These are phyloP conservation scores for Sipha flava DNA, from an alignment of 1,140 invertebrate genomes.

Conservation along the genomic window DNA sequence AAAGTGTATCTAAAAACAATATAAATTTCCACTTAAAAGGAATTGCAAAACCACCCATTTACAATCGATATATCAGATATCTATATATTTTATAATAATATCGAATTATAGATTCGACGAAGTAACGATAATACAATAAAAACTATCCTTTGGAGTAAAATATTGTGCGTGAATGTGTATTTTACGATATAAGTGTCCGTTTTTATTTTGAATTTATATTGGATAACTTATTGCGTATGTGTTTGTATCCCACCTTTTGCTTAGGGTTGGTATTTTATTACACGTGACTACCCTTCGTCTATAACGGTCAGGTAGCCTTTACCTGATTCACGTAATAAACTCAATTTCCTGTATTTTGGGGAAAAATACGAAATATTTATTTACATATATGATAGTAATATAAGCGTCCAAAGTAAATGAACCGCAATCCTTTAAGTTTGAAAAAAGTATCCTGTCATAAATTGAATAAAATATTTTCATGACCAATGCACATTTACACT, in stretches of 20 bases:
- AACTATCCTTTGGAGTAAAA: background rate
- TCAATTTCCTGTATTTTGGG: background rate
- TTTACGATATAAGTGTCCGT: background rate
- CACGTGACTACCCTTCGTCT: background rate
- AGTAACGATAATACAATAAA: slow-evolving; percentile 1
- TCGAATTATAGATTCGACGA: too few species aligned
- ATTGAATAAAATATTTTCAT: background rate
- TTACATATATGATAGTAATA: background rate
- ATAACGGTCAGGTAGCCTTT: background rate
- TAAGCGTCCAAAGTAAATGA: slow-evolving; percentile 5
- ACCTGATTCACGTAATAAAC: slow-evolving; percentile 2
- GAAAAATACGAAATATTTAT: slow-evolving; percentile 11
- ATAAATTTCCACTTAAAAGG: background rate
- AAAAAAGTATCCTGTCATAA: background rate
- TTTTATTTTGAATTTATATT: slow-evolving; percentile 17
- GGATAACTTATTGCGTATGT: background rate
- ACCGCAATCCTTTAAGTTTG: background rate
- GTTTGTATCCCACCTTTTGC: background rate
- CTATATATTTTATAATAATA: background rate
- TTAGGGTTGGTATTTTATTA: background rate
- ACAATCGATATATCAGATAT: background rate
- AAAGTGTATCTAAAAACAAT: background rate
- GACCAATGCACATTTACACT: background rate
- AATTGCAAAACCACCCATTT: background rate
- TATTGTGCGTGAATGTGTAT: background rate